Evolutionary conservation across 53 echinoderm and acorn worm species (phyloP).

Genomic region (Zoroaster sp.): DNA sequence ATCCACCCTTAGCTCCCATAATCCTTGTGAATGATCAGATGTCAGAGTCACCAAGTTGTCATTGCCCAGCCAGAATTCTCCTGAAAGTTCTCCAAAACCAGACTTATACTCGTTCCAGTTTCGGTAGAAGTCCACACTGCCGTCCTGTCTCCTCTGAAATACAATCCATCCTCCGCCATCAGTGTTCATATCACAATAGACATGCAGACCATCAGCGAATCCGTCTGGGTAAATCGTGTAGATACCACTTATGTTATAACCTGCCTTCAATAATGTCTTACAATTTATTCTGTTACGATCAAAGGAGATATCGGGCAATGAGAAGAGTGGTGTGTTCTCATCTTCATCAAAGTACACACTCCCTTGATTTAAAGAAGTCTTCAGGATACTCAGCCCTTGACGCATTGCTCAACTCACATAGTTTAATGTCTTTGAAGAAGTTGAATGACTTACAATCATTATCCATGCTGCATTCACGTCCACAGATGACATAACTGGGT

Average conservation of each 20-base stretch:
- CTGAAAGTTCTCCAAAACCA: not conserved
- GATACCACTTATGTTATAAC: not conserved
- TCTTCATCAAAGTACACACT: constrained; percentile 20
- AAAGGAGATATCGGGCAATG: not conserved
- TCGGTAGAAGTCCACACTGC: not conserved
- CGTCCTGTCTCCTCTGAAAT: not conserved
- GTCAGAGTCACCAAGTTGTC: not conserved
- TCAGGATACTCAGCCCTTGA: not conserved
- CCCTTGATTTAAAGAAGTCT: not conserved
- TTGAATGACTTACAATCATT: not conserved
- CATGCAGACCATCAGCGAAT: not conserved
- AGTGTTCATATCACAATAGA: no score
- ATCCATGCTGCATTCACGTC: not conserved
- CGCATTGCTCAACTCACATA: not conserved
- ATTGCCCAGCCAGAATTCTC: not conserved
- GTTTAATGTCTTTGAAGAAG: no score
- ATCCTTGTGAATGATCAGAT: not conserved
- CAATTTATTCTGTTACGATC: not conserved
- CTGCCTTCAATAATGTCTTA: not conserved
- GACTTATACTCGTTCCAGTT: not conserved
- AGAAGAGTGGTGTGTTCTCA: not conserved
- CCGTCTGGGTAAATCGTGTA: not conserved
- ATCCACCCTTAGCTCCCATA: not conserved
- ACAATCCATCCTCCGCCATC: no score
- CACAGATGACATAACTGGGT: not conserved